Evolutionary conservation across 1,140 invertebrate genomes (phyloP), one percentile per base, ranked within the genome.

Genomic region (Hermetia illucens): DNA sequence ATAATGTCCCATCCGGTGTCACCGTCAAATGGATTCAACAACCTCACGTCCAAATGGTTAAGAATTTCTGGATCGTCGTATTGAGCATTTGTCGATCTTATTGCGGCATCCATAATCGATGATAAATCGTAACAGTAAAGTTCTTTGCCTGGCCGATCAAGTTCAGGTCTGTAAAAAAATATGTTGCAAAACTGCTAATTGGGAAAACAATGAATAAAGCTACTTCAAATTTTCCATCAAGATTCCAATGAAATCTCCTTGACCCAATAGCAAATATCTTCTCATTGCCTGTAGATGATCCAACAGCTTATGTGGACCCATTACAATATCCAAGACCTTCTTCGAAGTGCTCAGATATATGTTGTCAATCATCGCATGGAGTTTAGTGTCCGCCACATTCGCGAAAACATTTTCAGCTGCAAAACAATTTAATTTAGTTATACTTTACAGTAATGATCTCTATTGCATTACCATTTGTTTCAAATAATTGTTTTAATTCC

Each of bases 1-100:
- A 96, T 94, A 30, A 95, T 84, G 65, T 97, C 91, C 91, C 92
- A 97, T 3, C 92, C 92, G 39, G 70, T 76, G 59, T 96, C 91
- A 20, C 83, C 64, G n/a, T 74, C 69, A 18, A 74, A 79, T 5
- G 74, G 68, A 21, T 79, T 74, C 43, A 93, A 73, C 13, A 92
- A 69, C 51, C 82, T 75, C 10, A 93, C 82, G 66, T 92, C 88
- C 9, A 97, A 63, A 13, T 90, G 65, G 45, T 82, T 77, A 2
- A 94, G 68, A 21, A 95, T 85, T 59, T 96, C 90, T 24, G 78
- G 74, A 52, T 92, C 84, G 53, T 96, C 90, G 58, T 79, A 90
- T 60, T 95, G 90, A 21, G 90, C 85, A 65, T 92, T 94, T n/a
- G 91, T 96, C 21, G 83, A 80, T 49, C 89, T 71, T 46, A 96